Conservation (phyloP, 2,888 invertebrate genomes). For the Seira musarum region DNA sequence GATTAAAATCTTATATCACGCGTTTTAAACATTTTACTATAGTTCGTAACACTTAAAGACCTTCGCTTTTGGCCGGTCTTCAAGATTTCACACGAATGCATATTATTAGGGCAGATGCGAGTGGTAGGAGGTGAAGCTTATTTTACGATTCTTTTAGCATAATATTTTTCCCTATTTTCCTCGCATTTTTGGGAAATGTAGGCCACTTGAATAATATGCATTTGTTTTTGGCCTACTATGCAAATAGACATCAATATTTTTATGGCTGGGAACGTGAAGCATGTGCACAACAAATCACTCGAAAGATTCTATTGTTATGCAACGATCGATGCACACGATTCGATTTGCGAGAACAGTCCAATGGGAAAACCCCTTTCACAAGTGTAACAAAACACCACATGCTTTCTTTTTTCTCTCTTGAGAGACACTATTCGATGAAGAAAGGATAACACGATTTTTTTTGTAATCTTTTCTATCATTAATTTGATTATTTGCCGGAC, state of each 20-base stretch:
- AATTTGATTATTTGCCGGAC: slow-evolving; percentile 40
- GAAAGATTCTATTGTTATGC: background rate
- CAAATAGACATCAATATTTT: too few relatives aligned
- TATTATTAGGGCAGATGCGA: too few relatives aligned
- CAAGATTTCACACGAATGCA: too few relatives aligned
- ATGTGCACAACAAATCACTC: background rate
- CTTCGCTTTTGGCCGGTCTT: background rate
- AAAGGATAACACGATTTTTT: too few relatives aligned
- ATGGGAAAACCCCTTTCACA: background rate
- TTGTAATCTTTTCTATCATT: too few relatives aligned
- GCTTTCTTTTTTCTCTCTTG: background rate
- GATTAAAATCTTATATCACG: too few relatives aligned
- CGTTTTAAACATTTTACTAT: too few relatives aligned
- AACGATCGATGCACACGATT: background rate
- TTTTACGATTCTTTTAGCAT: too few relatives aligned
- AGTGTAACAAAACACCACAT: too few relatives aligned
- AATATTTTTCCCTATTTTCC: background rate
- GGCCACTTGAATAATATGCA: background rate
- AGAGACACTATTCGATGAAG: too few relatives aligned
- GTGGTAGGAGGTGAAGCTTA: too few relatives aligned
- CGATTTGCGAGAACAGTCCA: background rate
- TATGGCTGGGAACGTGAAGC: background rate
- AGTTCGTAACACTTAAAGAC: too few relatives aligned
- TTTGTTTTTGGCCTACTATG: background rate
- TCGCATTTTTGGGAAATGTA: background rate